Percentiles rank a stretch among this genome's conserved stretches.
These are phyloP conservation scores for Callaeas wilsoni DNA, from an alignment of 2,113 vertebrate genomes.

Conservation along the genomic window DNA sequence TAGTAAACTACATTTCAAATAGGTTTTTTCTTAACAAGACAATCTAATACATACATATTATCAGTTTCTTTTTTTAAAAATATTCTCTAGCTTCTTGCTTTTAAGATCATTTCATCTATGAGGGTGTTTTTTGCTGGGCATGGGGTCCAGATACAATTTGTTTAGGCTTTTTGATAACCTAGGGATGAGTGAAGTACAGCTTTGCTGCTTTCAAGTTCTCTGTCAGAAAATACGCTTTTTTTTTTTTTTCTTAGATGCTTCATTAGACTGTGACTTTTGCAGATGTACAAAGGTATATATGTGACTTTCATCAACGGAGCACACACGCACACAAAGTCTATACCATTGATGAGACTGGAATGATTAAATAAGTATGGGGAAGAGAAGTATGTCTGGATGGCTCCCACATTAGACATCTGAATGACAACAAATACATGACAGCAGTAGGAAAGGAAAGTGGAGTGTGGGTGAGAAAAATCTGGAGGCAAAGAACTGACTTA, in stretches of 20 bases:
- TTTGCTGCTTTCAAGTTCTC: background rate
- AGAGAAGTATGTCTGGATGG: background rate
- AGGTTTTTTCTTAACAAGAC: background rate
- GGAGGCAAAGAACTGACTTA: background rate
- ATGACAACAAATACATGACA: background rate
- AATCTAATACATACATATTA: background rate
- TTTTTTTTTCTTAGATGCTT: background rate
- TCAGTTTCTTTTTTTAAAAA: background rate
- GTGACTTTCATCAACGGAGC: background rate
- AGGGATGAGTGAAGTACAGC: background rate
- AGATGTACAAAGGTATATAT: background rate
- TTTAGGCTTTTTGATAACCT: background rate
- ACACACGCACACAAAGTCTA: background rate
- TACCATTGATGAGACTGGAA: background rate
- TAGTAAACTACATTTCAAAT: background rate
- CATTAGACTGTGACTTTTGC: background rate
- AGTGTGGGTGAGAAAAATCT: background rate
- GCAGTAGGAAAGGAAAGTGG: background rate
- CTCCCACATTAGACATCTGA: background rate
- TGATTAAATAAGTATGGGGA: background rate
- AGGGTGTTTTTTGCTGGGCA: background rate
- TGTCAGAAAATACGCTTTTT: background rate
- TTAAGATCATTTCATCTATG: background rate
- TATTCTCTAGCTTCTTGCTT: background rate
- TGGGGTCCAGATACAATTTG: background rate